These are phyloP conservation scores for Tiphia femorata DNA, from an alignment of 2,888 invertebrate species.

Conservation along the genomic window DNA sequence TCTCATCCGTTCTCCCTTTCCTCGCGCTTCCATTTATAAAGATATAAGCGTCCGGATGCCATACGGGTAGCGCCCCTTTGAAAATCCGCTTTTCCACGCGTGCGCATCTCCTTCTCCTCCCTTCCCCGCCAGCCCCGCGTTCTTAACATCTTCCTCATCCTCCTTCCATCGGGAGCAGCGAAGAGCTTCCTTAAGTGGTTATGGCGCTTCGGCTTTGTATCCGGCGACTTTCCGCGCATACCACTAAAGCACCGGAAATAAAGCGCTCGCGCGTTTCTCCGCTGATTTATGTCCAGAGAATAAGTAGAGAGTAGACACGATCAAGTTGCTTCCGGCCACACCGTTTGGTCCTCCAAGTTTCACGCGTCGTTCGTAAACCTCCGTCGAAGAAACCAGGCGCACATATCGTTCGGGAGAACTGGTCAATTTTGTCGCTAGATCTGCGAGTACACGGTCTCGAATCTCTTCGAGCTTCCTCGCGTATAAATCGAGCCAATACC, in stretches of 20 bases:
- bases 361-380: too few species aligned
- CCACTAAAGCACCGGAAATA: conserved; percentile 50
- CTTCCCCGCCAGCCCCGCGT: too few species aligned
- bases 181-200: conserved; percentile 66
- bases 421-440: too few species aligned
- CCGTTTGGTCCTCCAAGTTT: too few species aligned
- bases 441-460: too few species aligned
- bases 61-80: conserved; percentile 34
- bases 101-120: too few species aligned
- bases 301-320: conserved; percentile 14
- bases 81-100: conserved; percentile 64
- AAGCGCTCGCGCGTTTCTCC: conserved; percentile 32
- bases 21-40: conserved; percentile 67
- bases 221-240: conserved; percentile 44
- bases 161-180: conserved; percentile 45
- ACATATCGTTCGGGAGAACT: too few species aligned
- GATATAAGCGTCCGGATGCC: conserved; percentile 65
- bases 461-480: too few species aligned
- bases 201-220: conserved; percentile 65
- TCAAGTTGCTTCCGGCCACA: too few species aligned
- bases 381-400: too few species aligned
- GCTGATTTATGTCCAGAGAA: conserved; percentile 24
- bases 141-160: too few species aligned
- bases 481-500: too few species aligned
- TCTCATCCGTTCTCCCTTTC: conserved; percentile 6